Conservation (phyloP, 2,113 vertebrate species). For the Anhinga anhinga region DNA sequence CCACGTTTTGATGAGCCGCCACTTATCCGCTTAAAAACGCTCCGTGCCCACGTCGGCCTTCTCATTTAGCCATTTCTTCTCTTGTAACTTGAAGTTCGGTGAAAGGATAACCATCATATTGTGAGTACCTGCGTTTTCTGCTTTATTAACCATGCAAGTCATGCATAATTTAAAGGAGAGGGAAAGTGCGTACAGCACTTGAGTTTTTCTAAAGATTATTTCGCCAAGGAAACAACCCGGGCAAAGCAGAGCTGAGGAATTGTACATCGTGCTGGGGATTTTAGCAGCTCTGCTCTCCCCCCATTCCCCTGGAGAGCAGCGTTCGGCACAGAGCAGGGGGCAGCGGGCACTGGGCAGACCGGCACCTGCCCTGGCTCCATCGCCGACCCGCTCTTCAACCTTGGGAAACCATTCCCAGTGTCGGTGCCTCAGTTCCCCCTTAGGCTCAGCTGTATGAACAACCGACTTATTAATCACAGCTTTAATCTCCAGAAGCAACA, state of each 20-base stretch:
- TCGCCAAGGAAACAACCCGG: neutral
- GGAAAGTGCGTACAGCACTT: neutral
- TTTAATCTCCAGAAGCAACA: accelerated
- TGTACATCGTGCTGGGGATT: accelerated
- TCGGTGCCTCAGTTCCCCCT: neutral
- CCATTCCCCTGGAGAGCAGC: neutral
- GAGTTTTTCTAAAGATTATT: neutral
- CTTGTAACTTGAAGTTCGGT: neutral
- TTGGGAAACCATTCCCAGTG: neutral
- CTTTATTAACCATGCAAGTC: neutral
- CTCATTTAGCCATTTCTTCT: neutral
- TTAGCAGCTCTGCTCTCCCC: neutral
- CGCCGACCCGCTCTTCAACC: neutral
- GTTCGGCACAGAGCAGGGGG: neutral
- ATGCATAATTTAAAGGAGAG: neutral
- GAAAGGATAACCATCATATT: neutral
- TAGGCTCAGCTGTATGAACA: neutral
- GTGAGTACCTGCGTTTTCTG: neutral
- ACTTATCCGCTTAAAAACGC: neutral
- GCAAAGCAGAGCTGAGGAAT: neutral
- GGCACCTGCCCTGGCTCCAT: neutral
- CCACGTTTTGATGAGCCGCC: neutral
- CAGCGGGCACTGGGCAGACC: accelerated
- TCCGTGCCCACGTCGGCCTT: accelerated
- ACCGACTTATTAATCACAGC: accelerated